A percentile compares a stretch with the other conserved stretches of the same genome.
phyloP scores from a whole-genome alignment of 2,888 invertebrate genomes.

The Leucozona laternaria region DNA sequence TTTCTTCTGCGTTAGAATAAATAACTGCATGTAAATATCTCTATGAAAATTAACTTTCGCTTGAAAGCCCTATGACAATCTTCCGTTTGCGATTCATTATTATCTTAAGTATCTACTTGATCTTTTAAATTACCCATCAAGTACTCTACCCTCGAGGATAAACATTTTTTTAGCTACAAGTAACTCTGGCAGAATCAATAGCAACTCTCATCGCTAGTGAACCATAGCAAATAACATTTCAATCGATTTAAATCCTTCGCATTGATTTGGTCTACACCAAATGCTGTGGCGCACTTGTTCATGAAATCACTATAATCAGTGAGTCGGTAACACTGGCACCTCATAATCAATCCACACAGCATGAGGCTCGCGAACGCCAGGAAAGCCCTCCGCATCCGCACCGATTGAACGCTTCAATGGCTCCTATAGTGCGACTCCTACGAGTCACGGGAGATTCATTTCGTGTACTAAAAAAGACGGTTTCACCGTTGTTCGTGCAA shows the following conservation, averaged over 20 bases:
- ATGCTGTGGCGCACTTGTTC: constrained; percentile 24
- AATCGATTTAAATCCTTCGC: constrained; percentile 37
- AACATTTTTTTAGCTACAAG: constrained; percentile 36
- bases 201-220: constrained; percentile 30
- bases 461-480: neutral
- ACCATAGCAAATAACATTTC: constrained; percentile 54
- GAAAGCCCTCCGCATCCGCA: neutral
- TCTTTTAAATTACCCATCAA: constrained; percentile 19
- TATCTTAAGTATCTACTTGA: constrained; percentile 52
- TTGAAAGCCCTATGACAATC: constrained; percentile 11
- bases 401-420: constrained; percentile 45
- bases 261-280: constrained; percentile 5
- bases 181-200: constrained; percentile 27
- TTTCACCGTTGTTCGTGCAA: constrained; percentile 44
- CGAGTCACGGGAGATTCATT: constrained; percentile 46
- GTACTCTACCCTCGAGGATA: constrained; percentile 1
- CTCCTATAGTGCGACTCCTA: constrained; percentile 33
- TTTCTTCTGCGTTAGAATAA: neutral
- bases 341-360: constrained; percentile 50
- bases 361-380: neutral
- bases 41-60: constrained; percentile 26
- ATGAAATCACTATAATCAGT: constrained; percentile 57
- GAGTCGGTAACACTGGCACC: constrained; percentile 65
- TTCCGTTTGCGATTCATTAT: constrained; percentile 36
- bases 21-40: neutral